These are phyloP conservation scores for Ephydatia muelleri DNA, from an alignment of 37 sponge, comb jelly and placozoan species.

Conservation along the genomic window DNA sequence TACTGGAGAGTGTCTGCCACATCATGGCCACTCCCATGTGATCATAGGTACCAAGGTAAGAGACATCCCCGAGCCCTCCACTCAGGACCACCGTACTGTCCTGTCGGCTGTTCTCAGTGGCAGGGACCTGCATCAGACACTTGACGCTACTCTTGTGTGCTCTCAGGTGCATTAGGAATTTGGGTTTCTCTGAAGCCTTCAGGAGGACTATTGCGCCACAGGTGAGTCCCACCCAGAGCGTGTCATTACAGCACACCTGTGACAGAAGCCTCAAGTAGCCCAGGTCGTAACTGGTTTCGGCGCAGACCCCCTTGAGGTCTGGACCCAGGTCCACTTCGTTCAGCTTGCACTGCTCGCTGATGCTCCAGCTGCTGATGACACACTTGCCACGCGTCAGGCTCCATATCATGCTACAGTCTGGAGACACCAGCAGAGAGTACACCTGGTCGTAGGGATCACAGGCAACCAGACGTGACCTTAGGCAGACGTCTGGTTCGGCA, in stretches of 20 bases:
- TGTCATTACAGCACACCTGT: constrained; percentile 46
- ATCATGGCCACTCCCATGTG: constrained; percentile 58
- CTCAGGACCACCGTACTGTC: constrained; percentile 51
- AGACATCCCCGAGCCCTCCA: constrained; percentile 69
- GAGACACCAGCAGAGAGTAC: constrained; percentile 48
- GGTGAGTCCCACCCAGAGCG: constrained; percentile 70
- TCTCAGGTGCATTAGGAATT: constrained; percentile 42
- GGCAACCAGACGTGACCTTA: constrained; percentile 36
- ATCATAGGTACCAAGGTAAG: background rate
- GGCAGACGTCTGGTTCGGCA: constrained; percentile 54
- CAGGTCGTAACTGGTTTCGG: constrained; percentile 28
- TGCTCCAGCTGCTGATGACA: constrained; percentile 63
- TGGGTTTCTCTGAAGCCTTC: constrained; percentile 34
- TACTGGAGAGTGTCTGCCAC: constrained; percentile 62
- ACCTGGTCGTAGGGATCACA: constrained; percentile 52
- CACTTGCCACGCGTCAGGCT: constrained; percentile 30
- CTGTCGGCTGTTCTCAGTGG: background rate
- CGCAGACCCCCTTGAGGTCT: constrained; percentile 36
- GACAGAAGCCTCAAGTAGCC: constrained; percentile 56
- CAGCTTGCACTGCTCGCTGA: constrained; percentile 22
- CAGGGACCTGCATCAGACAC: constrained; percentile 59
- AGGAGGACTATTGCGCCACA: constrained; percentile 67
- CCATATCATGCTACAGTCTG: constrained; percentile 53
- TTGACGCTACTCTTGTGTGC: constrained; percentile 59
- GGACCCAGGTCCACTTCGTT: constrained; percentile 32